Conservation (phyloP, 2,113 vertebrate genomes). For the Hymenochirus boettgeri region DNA sequence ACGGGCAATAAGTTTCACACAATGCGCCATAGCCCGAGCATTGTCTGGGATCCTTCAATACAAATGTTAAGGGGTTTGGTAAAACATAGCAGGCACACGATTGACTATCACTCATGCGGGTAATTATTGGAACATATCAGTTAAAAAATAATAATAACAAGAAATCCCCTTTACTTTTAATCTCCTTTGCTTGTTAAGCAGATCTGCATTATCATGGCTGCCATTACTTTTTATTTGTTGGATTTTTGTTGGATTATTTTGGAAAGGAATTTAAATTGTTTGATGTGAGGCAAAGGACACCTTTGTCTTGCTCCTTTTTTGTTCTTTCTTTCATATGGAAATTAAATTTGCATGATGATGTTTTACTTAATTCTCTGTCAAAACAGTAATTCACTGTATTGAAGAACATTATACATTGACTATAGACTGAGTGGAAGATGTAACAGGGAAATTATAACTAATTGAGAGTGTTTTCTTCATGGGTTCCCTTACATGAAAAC, state of each 20-base stretch:
- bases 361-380: too few relatives aligned
- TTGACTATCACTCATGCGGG: conserved; percentile 26
- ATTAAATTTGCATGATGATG: not conserved
- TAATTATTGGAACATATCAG: conserved; percentile 35
- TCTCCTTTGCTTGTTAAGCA: conserved; percentile 13
- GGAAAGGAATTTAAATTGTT: conserved; percentile 9
- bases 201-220: not conserved
- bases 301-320: not conserved
- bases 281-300: not conserved
- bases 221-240: conserved; percentile 3
- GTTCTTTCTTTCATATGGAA: too few relatives aligned
- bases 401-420: too few relatives aligned
- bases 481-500: too few relatives aligned
- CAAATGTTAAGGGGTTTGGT: conserved; percentile 24
- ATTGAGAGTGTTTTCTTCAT: too few relatives aligned
- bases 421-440: too few relatives aligned
- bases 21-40: conserved; percentile 14
- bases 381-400: too few relatives aligned
- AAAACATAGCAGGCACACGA: conserved; percentile 24
- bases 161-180: not conserved
- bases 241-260: not conserved
- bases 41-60: conserved; percentile 12
- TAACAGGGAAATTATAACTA: too few relatives aligned
- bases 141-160: too few relatives aligned
- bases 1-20: conserved; percentile 30